Evolutionary conservation across 2,113 vertebrate species (phyloP), one percentile per base, ranked within the genome.

Genomic region (Heliornis fulica): DNA sequence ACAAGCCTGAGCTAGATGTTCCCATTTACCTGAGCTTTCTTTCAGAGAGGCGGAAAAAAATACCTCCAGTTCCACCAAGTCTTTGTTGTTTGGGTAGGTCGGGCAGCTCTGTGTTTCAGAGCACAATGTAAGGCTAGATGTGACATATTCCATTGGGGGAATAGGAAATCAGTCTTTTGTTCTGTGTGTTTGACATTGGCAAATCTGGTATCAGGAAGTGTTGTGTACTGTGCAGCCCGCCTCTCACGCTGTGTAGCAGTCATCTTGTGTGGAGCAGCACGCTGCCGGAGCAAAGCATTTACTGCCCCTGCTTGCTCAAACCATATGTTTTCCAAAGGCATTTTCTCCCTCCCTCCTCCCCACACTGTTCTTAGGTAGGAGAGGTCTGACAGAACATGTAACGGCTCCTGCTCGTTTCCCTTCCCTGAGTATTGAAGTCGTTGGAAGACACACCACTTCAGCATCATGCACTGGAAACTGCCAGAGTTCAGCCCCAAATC

Each of bases 91-190:
- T n/a, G 53, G 15, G 19, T 50, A 75, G 60, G 63, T 45, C 45
- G 43, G 6, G 4, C 70, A 90, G 66, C 59, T 6, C 43, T 7
- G 3, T 31, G 32, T 93, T 93, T 86, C 15, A 56, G 34, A 85
- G 54, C 0, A 1, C 34, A 22, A 1, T 31, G 10, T 78, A 64
- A 45, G n/a, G 43, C 56, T 80, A 20, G 64, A 64, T 86, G 45
- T 17, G 56, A 64, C 38, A 41, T 36, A 64, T 68, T 95, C 69
- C 56, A 75, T 6, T 75, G 76, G 48, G 31, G 53, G 53, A 92
- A 50, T 61, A 89, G 93, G 95, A 94, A 93, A 89, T 71, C 6
- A 56, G 71, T 92, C 85, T 83, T 94, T 94, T 92, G 92, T 96
- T 90, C 68, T 59, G 15, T 28, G 36, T 94, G 68, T 93, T 78